Evolutionary conservation across 1,140 invertebrate species (phyloP), one percentile per base, ranked within the genome.

Genomic region (Hycleus cichorii): DNA sequence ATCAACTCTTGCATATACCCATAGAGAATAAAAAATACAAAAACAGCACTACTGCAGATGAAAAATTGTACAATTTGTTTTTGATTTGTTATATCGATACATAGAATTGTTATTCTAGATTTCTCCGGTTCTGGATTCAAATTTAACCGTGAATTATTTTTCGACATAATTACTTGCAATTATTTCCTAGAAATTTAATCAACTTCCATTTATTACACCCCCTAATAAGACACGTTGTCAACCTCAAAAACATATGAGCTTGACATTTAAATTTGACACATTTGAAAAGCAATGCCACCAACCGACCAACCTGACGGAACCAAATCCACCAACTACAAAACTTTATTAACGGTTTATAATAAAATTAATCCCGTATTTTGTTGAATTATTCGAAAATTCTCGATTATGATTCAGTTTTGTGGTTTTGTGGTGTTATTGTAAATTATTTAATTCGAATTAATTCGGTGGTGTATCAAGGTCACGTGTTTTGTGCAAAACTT

Each of bases 1-100:
- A 97, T 94, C 12, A 95, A 75, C 76, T 97, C 95, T 82, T 95
- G 88, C 69, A 94, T 82, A 77, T 93, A 96, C 57, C 93, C 93
- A 80, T 96, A 97, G 0, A 93, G 75, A 47, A 96, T 76, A 75
- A 90, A 96, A 68, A 93, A 91, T 49, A 90, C 74, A 75, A 97
- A 95, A 25, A 95, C 87, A 60, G 87, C 89, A 11, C 77, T 51
- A 56, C 84, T 88, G 66, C 90, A 90, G 12, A 86, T 75, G 1
- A 87, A 50, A 73, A 96, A 93, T 75, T 95, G 92, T 18, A 76
- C 73, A 40, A 80, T 77, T 62, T 78, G 74, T 65, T 81, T 85
- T 58, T 80, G 83, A 50, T 83, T 69, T 9, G 79, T 83, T 45
- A 93, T 79, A 72, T 92, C 82, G 60, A 90, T 80, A 68, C 88